Evolutionary conservation across 2,888 invertebrate species (phyloP), one percentile per base, ranked within the genome.

Genomic region (Bembecia ichneumoniformis): DNA sequence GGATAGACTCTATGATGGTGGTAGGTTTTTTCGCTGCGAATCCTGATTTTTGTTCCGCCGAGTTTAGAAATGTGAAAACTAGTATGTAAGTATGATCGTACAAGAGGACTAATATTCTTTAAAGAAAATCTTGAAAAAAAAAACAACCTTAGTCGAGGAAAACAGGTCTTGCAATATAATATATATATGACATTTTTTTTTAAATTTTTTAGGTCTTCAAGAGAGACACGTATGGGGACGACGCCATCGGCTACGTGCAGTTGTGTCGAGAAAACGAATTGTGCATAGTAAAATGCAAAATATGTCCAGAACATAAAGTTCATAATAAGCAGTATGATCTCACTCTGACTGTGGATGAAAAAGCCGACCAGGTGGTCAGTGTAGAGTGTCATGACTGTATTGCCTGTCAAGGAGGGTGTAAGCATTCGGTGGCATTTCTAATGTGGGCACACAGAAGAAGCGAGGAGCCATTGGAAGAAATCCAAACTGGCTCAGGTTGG

Each of bases 391-490:
- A 63, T 28, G 62, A 64, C 13, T 68, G 66, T 54, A 55, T 52
- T 1, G 66, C 62, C 49, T 50, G 59, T 1, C 45, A 56, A 43
- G 66, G 64, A 3, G 65, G 64, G 0, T 69, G 68, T 43, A n/a
- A n/a, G n/a, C n/a, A n/a, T n/a, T n/a, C n/a, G n/a, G n/a, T n/a
- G n/a, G n/a, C n/a, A n/a, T n/a, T 3, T 60, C 16, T 68, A 0
- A 62, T 69, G 66, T 68, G 67, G 66, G 49, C 62, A 3, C 66
- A 68, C 55, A 52, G 68, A 0, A 35, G 68, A 3, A 69, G 68
- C 55, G 66, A 71, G 16, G 65, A 71, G 7, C 68, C 63, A n/a
- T 17, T 68, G 68, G 66, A 55, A 35, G 28, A 68, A 68, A 56
- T 64, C 66, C 0, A 63, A 56, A n/a, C 52, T 65, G 0, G 62